Evolutionary conservation across 2,113 vertebrate genomes (phyloP).

Genomic region (Pachypanchax playfairii): DNA sequence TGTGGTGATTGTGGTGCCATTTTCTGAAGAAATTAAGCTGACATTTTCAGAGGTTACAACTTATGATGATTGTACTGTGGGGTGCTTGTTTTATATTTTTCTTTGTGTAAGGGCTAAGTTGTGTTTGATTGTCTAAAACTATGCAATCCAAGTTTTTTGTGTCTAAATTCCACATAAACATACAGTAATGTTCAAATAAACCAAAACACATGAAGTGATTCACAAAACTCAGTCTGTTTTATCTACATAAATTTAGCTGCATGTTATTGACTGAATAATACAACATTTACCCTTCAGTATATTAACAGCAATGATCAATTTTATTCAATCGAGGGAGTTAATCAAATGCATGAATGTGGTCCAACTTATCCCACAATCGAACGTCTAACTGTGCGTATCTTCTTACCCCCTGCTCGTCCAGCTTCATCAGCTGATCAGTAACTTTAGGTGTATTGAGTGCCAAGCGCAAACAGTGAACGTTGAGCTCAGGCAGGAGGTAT

Average conservation of each 20-base stretch:
- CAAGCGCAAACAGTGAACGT: conserved; percentile 91
- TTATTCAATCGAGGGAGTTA: background rate
- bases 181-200: conserved; percentile 12
- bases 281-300: conserved; percentile 1
- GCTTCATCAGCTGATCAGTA: conserved; percentile 98
- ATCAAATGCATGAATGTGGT: background rate
- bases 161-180: conserved; percentile 14
- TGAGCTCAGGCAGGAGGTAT: conserved; percentile 93
- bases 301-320: conserved; percentile 1
- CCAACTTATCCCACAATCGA: background rate
- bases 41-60: conserved; percentile 60
- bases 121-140: background rate
- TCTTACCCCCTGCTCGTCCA: conserved; percentile 97
- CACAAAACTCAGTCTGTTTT: too few relatives aligned
- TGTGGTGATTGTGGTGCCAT: conserved; percentile 34
- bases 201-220: too few relatives aligned
- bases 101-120: background rate
- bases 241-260: too few relatives aligned
- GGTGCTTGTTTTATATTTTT: conserved; percentile 28
- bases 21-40: conserved; percentile 47
- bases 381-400: conserved; percentile 16
- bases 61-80: conserved; percentile 44
- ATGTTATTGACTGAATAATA: too few relatives aligned
- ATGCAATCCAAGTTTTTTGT: background rate
- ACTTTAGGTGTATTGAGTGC: conserved; percentile 98